Base-by-base conservation (phyloP, 1,140 invertebrate genomes). In the Aphis craccivora region DNA sequence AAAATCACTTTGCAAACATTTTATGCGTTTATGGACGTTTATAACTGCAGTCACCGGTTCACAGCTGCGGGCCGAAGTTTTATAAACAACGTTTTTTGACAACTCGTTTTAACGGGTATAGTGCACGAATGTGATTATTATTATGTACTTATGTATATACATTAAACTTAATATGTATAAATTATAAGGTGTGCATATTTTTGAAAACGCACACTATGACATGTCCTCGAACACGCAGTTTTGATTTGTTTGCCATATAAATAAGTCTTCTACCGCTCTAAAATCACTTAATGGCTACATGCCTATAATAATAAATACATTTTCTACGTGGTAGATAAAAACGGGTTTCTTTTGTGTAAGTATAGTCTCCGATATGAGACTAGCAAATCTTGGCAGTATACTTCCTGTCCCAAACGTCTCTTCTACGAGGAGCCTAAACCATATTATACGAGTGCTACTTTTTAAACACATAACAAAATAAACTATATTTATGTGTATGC, bases 61-160 rank as follows among this genome's bases (percentile, higher is more conserved):
- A 76, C 60, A 76, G 60, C 60, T 76, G 60, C 60, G 14, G 30
- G 60, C 30, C 60, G 30, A 67, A 14, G 30, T 76, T n/a, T 76
- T 76, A 76, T n/a, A 35, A n/a, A 76, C 30, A 67, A 67, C 60
- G 30, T 67, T 76, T 76, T 76, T 76, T 11, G 60, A 35, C 30
- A 76, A 76, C 60, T 76, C 30, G 60, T 76, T 76, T 76, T 76
- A 76, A 76, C 60, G 60, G 60, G 60, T 76, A 76, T 76, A 76
- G 14, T 18, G n/a, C 60, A 76, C n/a, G 60, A n/a, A n/a, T 76
- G 14, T 76, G 60, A 76, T 76, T 76, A 76, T 76, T 76, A 76
- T 30, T n/a, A 18, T 76, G n/a, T 14, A 76, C 60, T 5, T 20
- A 76, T 6, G 30, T 76, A n/a, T 76, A 76, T 76, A n/a, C 60